phyloP scores from a whole-genome alignment of 2,888 invertebrate genomes.

The Tinea pellionella region DNA sequence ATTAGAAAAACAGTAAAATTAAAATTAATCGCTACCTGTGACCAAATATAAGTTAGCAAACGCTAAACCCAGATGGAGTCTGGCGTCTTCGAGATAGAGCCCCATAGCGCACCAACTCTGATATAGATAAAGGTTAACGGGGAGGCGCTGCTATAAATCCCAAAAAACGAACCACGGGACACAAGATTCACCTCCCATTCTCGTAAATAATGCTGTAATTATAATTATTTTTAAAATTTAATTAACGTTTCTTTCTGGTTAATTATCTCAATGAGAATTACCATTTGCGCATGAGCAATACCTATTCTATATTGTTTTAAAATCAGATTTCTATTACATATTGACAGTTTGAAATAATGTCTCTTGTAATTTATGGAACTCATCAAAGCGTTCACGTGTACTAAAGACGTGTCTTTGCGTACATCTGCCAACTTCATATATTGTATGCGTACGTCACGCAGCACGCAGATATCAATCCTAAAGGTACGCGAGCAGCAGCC shows the following conservation, averaged over 20 bases:
- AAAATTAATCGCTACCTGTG: constrained; percentile 26
- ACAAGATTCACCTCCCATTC: background rate
- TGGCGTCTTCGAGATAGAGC: constrained; percentile 40
- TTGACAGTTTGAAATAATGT: too few species aligned
- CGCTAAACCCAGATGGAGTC: constrained; percentile 39
- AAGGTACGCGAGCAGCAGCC: too few species aligned
- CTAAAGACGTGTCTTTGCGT: too few species aligned
- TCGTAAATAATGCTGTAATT: background rate
- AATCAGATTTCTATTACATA: too few species aligned
- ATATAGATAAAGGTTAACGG: constrained; percentile 58
- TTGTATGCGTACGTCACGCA: too few species aligned
- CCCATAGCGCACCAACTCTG: constrained; percentile 51
- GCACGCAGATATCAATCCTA: too few species aligned
- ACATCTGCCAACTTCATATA: too few species aligned
- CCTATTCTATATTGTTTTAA: too few species aligned
- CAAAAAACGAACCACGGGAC: constrained; percentile 30
- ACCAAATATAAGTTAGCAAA: constrained; percentile 21
- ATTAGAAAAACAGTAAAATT: too few species aligned
- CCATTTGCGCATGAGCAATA: too few species aligned
- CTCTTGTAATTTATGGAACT: too few species aligned
- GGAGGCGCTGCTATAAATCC: constrained; percentile 57
- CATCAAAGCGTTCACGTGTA: too few species aligned
- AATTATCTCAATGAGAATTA: background rate
- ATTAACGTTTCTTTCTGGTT: background rate
- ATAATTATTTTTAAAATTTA: background rate